Base-by-base conservation (phyloP, 2,797 vertebrate species). In the Xenopus petersii region DNA sequence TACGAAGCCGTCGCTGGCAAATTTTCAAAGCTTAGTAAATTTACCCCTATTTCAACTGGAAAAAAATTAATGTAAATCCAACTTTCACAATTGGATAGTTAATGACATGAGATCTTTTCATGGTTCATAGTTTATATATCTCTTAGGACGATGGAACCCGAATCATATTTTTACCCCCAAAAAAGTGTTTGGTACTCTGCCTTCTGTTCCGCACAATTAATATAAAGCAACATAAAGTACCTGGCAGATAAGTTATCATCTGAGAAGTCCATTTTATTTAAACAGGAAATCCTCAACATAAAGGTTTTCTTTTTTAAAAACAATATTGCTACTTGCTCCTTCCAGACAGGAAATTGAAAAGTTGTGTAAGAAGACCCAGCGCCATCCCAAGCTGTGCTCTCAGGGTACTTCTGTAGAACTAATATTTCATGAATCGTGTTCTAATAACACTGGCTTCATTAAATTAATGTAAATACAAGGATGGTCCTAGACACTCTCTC, bases 331-430 rank as follows among this genome's bases (percentile, higher is more conserved):
- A 47, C 63, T 47, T n/a, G 63, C n/a, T 65, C 47, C 63, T 65
- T 65, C 42, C 36, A 65, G 63, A 48, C 63, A 65, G 63, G 63
- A 65, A 65, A 65, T 65, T 65, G 36, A 48, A 65, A 65, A 48
- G 36, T 47, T 65, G 6, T 47, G 63, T 21, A 65, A 9, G 21
- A 65, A 24, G 63, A 36, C 6, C 2, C 16, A 48, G 36, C 63
- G 12, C 16, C 63, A 65, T 47, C 12, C 8, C 46, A 65, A 65
- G 63, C 63, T 65, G 63, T 46, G 63, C 46, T 24, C 42, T 24
- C 1, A 17, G 46, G 11, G 16, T 17, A 10, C 61, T 63, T 13
- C 49, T 33, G 30, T 63, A 63, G 11, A 63, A 63, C 24, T 36
- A 63, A 63, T 63, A 63, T 63, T 65, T 48, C 42, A 65, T 36